Evolutionary conservation across 2,888 invertebrate species (phyloP).

Genomic region (Quadriops clusia): DNA sequence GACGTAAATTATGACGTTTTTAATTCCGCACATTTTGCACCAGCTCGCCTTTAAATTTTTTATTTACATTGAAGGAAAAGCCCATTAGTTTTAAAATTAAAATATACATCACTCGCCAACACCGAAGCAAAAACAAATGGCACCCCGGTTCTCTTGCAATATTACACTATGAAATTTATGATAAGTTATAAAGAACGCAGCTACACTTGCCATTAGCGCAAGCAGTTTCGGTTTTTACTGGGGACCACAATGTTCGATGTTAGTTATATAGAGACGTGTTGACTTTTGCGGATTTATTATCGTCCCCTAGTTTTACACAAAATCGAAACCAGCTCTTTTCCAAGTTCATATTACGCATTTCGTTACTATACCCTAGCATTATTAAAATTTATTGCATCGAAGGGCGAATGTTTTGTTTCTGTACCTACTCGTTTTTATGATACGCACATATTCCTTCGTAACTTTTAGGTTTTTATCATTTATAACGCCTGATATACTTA

Average conservation of each 20-base stretch:
- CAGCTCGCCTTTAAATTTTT: slow-evolving; percentile 27
- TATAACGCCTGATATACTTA: too few relatives aligned
- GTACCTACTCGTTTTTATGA: too few relatives aligned
- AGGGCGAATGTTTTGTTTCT: too few relatives aligned
- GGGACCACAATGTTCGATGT: slow-evolving; percentile 28
- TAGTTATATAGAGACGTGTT: slow-evolving; percentile 26
- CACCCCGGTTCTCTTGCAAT: slow-evolving; percentile 31
- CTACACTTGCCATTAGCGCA: slow-evolving; percentile 31
- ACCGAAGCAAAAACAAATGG: slow-evolving; percentile 34
- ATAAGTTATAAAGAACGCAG: slow-evolving; percentile 33
- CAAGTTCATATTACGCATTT: too few relatives aligned
- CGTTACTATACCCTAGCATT: too few relatives aligned
- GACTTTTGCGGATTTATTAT: slow-evolving; percentile 27
- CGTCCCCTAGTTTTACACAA: too few relatives aligned
- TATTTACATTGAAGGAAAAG: slow-evolving; percentile 32
- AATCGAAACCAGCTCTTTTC: too few relatives aligned
- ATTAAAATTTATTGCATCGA: too few relatives aligned
- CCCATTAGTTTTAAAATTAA: slow-evolving; percentile 37
- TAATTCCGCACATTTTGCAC: slow-evolving; percentile 24
- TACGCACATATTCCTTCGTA: too few relatives aligned
- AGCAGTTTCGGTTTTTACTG: slow-evolving; percentile 31
- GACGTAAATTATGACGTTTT: slow-evolving; percentile 27
- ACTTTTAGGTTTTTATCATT: too few relatives aligned
- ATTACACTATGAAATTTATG: slow-evolving; percentile 35
- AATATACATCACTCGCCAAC: slow-evolving; percentile 35